These are phyloP conservation scores for Choristoneura fumiferana DNA, from an alignment of 1,140 invertebrate genomes.

Conservation along the genomic window DNA sequence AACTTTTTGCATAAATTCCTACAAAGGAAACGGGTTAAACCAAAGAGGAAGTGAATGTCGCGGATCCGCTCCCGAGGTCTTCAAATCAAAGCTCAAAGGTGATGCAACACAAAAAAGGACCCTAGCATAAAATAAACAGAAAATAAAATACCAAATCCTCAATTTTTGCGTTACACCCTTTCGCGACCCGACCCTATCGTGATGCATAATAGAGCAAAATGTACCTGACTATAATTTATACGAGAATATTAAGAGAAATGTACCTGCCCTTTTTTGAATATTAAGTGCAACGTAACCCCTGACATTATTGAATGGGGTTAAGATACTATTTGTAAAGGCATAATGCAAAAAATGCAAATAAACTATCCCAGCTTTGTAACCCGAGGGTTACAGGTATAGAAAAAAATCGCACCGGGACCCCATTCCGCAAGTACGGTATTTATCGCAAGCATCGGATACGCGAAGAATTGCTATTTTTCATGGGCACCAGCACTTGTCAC, in stretches of 20 bases:
- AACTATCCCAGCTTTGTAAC: slow-evolving; percentile 67
- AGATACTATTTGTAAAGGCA: slow-evolving; percentile 77
- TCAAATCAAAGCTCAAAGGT: slow-evolving; percentile 45
- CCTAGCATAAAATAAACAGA: slow-evolving; percentile 31
- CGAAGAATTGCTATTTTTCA: slow-evolving; percentile 38
- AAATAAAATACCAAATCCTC: slow-evolving; percentile 34
- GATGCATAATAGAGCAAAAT: slow-evolving; percentile 72
- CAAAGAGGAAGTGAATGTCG: slow-evolving; percentile 72
- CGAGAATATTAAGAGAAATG: slow-evolving; percentile 78
- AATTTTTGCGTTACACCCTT: slow-evolving; percentile 44
- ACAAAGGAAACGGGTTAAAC: slow-evolving; percentile 77
- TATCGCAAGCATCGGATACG: slow-evolving; percentile 30
- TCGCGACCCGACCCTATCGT: slow-evolving; percentile 41
- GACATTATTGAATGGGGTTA: slow-evolving; percentile 75
- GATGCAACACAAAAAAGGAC: slow-evolving; percentile 28
- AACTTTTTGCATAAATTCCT: slow-evolving; percentile 79
- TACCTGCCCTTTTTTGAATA: slow-evolving; percentile 79
- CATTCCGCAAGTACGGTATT: slow-evolving; percentile 50
- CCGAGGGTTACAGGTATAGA: slow-evolving; percentile 64
- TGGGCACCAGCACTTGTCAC: slow-evolving; percentile 67
- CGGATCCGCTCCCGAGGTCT: slow-evolving; percentile 55
- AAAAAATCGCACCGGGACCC: slow-evolving; percentile 64
- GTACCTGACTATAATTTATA: slow-evolving; percentile 80
- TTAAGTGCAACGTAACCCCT: slow-evolving; percentile 79
- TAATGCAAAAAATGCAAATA: slow-evolving; percentile 77